Conservation (phyloP, 2,113 vertebrate species). For the Donacobius atricapilla region DNA sequence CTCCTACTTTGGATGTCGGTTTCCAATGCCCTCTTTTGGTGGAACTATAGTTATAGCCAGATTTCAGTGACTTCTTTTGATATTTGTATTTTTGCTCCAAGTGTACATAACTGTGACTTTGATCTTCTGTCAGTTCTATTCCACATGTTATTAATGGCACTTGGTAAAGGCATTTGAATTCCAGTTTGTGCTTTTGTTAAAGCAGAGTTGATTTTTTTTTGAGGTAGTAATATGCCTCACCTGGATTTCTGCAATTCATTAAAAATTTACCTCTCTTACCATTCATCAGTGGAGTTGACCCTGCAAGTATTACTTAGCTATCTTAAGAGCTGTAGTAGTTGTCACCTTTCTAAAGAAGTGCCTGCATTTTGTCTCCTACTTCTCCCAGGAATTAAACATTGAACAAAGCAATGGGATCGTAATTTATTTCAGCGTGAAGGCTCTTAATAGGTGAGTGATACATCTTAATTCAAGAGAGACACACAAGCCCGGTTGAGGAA, state of each 20-base stretch:
- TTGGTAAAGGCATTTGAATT: not conserved
- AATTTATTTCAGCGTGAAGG: not conserved
- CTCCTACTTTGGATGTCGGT: not conserved
- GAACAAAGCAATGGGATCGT: not conserved
- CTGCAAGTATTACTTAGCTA: not conserved
- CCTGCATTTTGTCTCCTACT: not conserved
- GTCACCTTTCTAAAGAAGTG: not conserved
- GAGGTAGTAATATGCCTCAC: not conserved
- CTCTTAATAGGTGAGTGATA: not conserved
- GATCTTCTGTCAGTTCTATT: not conserved
- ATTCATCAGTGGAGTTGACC: not conserved
- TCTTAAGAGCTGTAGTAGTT: not conserved
- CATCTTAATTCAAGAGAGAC: not conserved
- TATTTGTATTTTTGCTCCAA: not conserved
- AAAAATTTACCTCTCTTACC: not conserved
- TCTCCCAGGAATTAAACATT: not conserved
- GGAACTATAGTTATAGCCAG: not conserved
- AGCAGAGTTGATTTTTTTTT: not conserved
- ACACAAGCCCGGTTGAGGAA: not conserved
- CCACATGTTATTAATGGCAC: not conserved
- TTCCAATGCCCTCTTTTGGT: not conserved
- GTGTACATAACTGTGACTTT: not conserved
- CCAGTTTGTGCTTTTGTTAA: not conserved
- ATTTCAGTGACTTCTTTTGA: not conserved
- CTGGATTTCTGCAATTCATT: not conserved